Evolutionary conservation across 1,140 invertebrate species (phyloP).

Genomic region (Bombus confusus): DNA sequence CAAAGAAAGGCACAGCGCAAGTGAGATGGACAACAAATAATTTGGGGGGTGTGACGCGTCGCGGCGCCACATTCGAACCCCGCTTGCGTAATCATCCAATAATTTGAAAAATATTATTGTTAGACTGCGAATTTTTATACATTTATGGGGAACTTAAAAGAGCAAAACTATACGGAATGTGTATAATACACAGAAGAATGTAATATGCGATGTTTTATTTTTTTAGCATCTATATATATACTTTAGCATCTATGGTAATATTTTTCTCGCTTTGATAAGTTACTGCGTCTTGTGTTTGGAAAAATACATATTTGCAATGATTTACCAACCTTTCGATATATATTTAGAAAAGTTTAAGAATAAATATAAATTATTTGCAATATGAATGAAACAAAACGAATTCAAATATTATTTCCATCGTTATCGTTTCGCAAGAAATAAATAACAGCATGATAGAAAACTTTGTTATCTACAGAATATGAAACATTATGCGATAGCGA

Average conservation of each 20-base stretch:
- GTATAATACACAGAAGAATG: no score
- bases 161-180: no score
- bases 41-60: not conserved
- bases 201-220: no score
- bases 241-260: no score
- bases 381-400: not conserved
- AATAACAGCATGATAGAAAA: not conserved
- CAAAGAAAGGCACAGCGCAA: constrained; percentile 21
- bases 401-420: not conserved
- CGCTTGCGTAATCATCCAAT: not conserved
- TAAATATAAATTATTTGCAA: not conserved
- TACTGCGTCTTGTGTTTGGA: no score
- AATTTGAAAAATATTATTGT: not conserved
- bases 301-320: not conserved
- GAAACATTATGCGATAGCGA: not conserved
- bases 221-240: no score
- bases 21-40: constrained; percentile 1
- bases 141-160: no score
- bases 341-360: no score
- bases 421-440: not conserved
- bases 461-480: constrained; percentile 8
- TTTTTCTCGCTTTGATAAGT: no score
- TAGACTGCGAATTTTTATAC: no score
- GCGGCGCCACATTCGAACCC: constrained; percentile 35
- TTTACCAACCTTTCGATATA: not conserved